phyloP scores from a whole-genome alignment of 1,140 invertebrate genomes.

The Manduca sexta region DNA sequence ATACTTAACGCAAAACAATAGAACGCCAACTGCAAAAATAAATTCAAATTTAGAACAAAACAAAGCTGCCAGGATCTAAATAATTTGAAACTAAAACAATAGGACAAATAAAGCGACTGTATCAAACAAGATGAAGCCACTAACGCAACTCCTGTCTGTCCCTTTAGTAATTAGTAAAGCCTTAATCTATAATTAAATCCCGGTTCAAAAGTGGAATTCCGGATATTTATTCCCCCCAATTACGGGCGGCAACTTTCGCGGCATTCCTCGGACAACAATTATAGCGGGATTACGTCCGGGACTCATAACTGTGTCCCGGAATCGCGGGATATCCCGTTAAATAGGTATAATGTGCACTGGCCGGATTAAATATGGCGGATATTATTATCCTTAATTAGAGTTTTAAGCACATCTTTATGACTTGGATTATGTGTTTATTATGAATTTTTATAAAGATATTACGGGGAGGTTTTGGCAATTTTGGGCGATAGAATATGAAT shows the following conservation, averaged over 20 bases:
- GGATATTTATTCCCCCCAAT: constrained; percentile 35
- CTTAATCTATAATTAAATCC: constrained; percentile 23
- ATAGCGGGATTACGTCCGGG: constrained; percentile 54
- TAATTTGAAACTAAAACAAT: neutral
- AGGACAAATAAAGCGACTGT: neutral
- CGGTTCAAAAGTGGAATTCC: constrained; percentile 19
- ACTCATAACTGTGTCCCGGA: constrained; percentile 58
- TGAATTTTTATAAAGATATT: constrained; percentile 4
- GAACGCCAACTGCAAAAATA: too few relatives aligned
- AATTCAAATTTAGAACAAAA: too few relatives aligned
- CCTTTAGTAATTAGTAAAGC: neutral
- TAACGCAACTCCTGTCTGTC: neutral
- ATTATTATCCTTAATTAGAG: constrained; percentile 61
- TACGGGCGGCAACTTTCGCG: constrained; percentile 46
- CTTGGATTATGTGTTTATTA: constrained; percentile 33
- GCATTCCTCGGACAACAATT: constrained; percentile 65
- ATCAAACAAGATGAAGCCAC: neutral
- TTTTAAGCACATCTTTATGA: constrained; percentile 56
- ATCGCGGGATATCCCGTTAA: constrained; percentile 44
- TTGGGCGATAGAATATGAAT: too few relatives aligned
- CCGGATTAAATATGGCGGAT: constrained; percentile 44
- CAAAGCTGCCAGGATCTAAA: neutral
- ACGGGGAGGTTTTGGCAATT: too few relatives aligned
- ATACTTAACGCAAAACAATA: too few relatives aligned
- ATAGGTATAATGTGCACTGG: constrained; percentile 56